Conservation (phyloP, 2,797 vertebrate species). For the Gymnothorax reevesii region DNA sequence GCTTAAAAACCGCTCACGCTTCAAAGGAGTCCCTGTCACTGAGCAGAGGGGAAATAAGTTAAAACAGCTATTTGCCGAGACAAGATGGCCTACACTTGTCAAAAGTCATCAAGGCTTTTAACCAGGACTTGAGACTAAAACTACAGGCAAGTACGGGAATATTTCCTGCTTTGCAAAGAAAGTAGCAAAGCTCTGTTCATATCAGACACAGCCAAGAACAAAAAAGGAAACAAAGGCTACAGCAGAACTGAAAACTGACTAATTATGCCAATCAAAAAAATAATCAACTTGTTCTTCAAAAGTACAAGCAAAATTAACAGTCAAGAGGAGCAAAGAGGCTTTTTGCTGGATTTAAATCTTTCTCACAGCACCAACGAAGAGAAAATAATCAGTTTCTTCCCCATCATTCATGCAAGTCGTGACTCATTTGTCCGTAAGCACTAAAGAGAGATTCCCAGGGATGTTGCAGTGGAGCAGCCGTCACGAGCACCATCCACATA, state of each 20-base stretch:
- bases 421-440: background rate
- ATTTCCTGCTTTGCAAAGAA: background rate
- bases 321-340: background rate
- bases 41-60: constrained; percentile 31
- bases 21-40: constrained; percentile 54
- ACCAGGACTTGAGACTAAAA: background rate
- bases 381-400: background rate
- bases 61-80: constrained; percentile 53
- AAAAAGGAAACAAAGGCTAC: background rate
- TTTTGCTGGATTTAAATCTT: background rate
- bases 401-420: background rate
- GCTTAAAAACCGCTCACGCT: constrained; percentile 51
- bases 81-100: constrained; percentile 53
- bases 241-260: background rate
- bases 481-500: too few relatives aligned
- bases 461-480: too few relatives aligned
- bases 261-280: background rate
- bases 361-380: background rate
- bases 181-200: background rate
- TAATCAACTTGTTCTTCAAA: background rate
- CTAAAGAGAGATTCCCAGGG: too few relatives aligned
- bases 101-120: constrained; percentile 49
- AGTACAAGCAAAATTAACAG: background rate
- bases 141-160: background rate
- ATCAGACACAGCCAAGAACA: background rate